phyloP scores from a whole-genome alignment of 2,113 vertebrate species.

The Eonycteris spelaea region DNA sequence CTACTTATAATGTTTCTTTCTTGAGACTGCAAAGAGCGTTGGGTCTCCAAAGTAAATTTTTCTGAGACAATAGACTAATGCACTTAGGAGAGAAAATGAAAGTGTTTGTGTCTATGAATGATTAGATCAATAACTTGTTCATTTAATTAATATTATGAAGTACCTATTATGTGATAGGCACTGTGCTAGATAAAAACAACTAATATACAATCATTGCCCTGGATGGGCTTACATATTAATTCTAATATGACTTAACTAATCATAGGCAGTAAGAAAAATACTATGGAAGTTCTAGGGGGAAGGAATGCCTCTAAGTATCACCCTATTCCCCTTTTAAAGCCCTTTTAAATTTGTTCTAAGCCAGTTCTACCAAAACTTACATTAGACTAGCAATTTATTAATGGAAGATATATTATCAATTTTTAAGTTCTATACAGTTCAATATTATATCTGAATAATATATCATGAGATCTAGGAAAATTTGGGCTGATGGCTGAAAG shows the following conservation, averaged over 20 bases:
- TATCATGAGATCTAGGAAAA: neutral
- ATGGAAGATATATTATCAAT: neutral
- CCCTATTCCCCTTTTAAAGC: neutral
- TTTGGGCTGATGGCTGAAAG: neutral
- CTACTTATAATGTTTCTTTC: neutral
- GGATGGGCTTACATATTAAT: neutral
- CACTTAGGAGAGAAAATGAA: neutral
- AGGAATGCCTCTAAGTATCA: neutral
- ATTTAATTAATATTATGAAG: neutral
- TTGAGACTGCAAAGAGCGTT: neutral
- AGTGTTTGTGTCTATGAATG: neutral
- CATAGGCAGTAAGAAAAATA: neutral
- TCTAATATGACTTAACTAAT: neutral
- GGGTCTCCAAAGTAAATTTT: neutral
- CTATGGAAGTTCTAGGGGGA: neutral
- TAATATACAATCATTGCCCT: neutral
- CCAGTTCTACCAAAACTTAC: neutral
- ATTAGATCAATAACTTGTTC: neutral
- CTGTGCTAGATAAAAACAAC: neutral
- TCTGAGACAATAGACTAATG: neutral
- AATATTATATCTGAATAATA: neutral
- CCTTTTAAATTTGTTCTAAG: neutral
- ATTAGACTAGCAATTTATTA: neutral
- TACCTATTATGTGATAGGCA: neutral
- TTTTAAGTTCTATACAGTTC: slow-evolving; percentile 25